These are phyloP conservation scores for Pheucticus melanocephalus DNA, from an alignment of 2,113 vertebrate species.

Conservation along the genomic window DNA sequence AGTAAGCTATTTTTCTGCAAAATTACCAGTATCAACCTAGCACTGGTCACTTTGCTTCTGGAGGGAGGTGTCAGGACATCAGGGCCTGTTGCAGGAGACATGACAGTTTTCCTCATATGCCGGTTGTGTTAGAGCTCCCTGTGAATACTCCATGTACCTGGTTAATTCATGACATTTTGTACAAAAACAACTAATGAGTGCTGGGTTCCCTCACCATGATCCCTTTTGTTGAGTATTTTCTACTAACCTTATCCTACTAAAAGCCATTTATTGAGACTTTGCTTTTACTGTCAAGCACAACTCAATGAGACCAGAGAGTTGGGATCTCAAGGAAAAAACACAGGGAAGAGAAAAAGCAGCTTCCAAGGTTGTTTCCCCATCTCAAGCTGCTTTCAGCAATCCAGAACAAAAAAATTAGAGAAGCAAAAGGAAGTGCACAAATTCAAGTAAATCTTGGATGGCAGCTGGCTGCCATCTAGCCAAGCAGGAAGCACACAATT, in stretches of 20 bases:
- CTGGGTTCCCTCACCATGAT: accelerated
- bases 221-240: background rate
- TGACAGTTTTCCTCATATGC: background rate
- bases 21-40: background rate
- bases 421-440: background rate
- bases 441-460: background rate
- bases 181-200: background rate
- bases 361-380: background rate
- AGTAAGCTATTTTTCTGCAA: background rate
- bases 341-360: background rate
- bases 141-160: background rate
- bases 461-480: background rate
- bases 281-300: background rate
- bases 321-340: background rate
- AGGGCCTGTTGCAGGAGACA: background rate
- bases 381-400: background rate
- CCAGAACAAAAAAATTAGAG: background rate
- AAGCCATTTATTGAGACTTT: background rate
- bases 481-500: background rate
- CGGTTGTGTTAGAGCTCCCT: background rate
- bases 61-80: background rate
- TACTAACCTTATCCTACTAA: background rate
- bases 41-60: background rate
- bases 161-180: background rate
- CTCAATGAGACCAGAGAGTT: background rate